A percentile compares a stretch with the other conserved stretches of the same genome.
Evolutionary conservation across 2,888 invertebrate species (phyloP).

Genomic region (Entomobrya proxima): DNA sequence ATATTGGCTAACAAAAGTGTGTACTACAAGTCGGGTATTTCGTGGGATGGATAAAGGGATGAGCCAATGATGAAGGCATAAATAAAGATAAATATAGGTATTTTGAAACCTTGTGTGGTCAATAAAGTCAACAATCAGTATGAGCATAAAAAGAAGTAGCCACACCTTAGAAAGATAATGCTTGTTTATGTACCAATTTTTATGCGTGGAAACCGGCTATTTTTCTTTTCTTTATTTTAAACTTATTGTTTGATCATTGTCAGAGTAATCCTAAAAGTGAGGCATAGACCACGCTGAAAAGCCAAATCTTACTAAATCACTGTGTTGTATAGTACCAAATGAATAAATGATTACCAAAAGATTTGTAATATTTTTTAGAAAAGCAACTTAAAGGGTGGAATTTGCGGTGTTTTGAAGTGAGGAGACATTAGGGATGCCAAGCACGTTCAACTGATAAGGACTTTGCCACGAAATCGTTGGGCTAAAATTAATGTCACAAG

Average conservation of each 20-base stretch:
- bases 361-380: no score
- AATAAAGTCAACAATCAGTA: not conserved
- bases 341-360: not conserved
- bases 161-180: conserved; percentile 11
- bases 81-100: not conserved
- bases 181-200: not conserved
- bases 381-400: not conserved
- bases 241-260: not conserved
- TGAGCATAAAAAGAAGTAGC: not conserved
- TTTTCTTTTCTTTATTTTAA: not conserved
- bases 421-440: not conserved
- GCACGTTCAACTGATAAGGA: not conserved
- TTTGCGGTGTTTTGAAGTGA: not conserved
- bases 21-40: not conserved
- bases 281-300: not conserved
- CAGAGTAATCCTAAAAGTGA: not conserved
- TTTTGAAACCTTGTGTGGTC: not conserved
- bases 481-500: not conserved
- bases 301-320: not conserved
- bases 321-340: no score
- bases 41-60: not conserved
- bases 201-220: not conserved
- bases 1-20: no score
- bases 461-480: not conserved
- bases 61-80: not conserved